phyloP scores from a whole-genome alignment of 2,113 vertebrate species.

The Myotis yumanensis region DNA sequence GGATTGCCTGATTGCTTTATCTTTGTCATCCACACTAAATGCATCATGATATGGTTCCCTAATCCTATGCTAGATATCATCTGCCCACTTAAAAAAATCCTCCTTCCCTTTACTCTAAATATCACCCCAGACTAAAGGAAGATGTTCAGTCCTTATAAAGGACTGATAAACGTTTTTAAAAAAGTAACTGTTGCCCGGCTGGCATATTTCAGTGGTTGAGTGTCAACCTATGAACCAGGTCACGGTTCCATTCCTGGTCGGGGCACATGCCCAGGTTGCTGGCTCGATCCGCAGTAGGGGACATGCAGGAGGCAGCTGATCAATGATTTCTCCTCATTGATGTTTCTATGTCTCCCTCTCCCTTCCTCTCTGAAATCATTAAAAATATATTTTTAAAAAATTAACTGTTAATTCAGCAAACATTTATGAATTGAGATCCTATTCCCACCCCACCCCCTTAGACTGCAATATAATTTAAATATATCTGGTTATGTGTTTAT shows the following conservation, averaged over 20 bases:
- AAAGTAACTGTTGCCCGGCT: neutral
- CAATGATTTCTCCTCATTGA: too few relatives aligned
- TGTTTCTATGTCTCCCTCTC: too few relatives aligned
- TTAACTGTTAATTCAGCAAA: neutral
- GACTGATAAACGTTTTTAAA: neutral
- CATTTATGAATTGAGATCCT: neutral
- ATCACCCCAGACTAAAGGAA: neutral
- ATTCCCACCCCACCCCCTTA: neutral
- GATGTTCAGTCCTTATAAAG: neutral
- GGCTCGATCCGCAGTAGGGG: too few relatives aligned
- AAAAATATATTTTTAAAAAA: neutral
- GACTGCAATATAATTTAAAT: neutral
- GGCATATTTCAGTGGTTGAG: too few relatives aligned
- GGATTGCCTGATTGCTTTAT: neutral
- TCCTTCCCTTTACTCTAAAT: neutral
- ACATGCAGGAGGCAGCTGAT: too few relatives aligned
- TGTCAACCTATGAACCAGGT: too few relatives aligned
- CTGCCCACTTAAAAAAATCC: neutral
- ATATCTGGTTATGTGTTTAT: neutral
- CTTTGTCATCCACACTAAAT: neutral
- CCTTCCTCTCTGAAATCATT: neutral
- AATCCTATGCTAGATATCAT: neutral
- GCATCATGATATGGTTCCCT: neutral
- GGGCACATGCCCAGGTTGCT: too few relatives aligned
- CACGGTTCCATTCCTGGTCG: too few relatives aligned